Base-by-base conservation (phyloP, 2,888 invertebrate genomes). In the Synergus umbraculus region DNA sequence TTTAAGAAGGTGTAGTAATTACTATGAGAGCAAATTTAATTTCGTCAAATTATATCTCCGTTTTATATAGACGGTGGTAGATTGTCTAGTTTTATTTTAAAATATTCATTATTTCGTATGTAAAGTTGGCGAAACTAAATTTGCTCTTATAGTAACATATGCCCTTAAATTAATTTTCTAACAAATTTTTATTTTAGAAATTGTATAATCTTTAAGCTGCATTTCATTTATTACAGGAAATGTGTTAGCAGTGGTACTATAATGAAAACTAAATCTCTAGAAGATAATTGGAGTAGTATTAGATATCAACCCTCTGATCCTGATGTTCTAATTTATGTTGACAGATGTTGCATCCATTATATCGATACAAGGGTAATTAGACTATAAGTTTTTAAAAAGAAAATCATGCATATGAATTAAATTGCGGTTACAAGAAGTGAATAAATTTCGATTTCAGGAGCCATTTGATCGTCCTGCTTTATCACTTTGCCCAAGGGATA, bases 291-390 rank as follows among this genome's bases (percentile, higher is more conserved):
- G 92, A 86, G 87, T 15, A 88, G 82, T 78, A 60, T 92, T 46
- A 89, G 85, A 78, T 91, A 88, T 83, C 85, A 89, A 8, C 63
- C 83, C 22, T 80, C 29, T 3, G 86, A 90, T 81, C 85, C 87
- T 67, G 86, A 88, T 78, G 78, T 88, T 79, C 78, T 92, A 18
- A 83, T 89, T 79, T 88, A 88, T 43, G 82, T 85, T 29, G 90
- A 92, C 37, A 88, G 91, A 86, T 89, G 90, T 78, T 91, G 90
- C 46, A 76, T 91, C 29, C 86, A 89, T 86, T 89, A 90, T 83
- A 80, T 91, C 7, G 91, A 91, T 78, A 79, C 81, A 15, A 87
- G 91, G 78, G 90, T 91, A 85, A 86, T 85, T 81, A 29, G 29
- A 29, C 29, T 64, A 76, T 73, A 43, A 18, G 13, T 13, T 63